phyloP scores from a whole-genome alignment of 2,888 invertebrate species.

The Epirrhoe alternata region DNA sequence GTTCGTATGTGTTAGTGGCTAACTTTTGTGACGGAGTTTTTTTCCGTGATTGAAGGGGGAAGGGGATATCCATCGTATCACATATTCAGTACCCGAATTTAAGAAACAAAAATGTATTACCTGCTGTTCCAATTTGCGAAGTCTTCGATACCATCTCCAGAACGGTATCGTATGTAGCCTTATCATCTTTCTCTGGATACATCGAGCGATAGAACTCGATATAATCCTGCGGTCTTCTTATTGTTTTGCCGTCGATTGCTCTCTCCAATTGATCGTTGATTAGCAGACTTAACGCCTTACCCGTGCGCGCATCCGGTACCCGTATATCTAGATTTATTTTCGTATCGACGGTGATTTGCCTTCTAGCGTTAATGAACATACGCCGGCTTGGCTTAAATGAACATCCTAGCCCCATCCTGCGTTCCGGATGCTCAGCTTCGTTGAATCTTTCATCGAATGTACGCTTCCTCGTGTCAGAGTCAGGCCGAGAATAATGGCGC shows the following conservation, averaged over 20 bases:
- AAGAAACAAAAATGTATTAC: slow-evolving; percentile 13
- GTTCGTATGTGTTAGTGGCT: no score
- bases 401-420: no score
- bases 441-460: slow-evolving; percentile 16
- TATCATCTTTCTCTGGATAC: slow-evolving; percentile 8
- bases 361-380: background rate
- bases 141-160: background rate
- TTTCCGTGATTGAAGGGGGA: no score
- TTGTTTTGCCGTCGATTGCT: background rate
- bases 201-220: slow-evolving; percentile 4
- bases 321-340: background rate
- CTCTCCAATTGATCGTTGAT: background rate
- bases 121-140: background rate
- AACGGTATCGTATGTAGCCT: background rate
- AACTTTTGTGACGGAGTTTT: no score
- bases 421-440: slow-evolving; percentile 11
- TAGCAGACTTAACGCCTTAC: slow-evolving; percentile 7
- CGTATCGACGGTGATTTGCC: slow-evolving; percentile 11
- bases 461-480: slow-evolving; percentile 14
- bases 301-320: background rate
- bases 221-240: slow-evolving; percentile 1
- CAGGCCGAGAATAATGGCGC: background rate
- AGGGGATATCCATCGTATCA: background rate
- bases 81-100: background rate
- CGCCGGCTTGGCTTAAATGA: background rate